Evolutionary conservation across 2,888 invertebrate genomes (phyloP).

Genomic region (Parelbella ahira): DNA sequence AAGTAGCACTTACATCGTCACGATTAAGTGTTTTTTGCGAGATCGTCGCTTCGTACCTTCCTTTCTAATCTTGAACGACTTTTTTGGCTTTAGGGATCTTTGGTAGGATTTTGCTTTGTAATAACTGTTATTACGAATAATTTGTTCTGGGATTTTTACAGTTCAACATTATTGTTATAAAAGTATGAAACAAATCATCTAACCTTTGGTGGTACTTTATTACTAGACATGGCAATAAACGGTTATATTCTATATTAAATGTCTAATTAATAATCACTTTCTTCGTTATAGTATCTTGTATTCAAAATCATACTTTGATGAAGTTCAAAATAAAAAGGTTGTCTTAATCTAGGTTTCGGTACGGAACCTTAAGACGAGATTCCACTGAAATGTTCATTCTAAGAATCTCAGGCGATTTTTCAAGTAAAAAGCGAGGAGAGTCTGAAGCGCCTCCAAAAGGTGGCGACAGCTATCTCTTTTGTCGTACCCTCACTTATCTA

Average conservation of each 20-base stretch:
- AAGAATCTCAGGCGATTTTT: background rate
- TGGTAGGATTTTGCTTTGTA: background rate
- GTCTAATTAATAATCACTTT: too few relatives aligned
- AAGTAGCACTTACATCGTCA: conserved; percentile 56
- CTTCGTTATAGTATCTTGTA: too few relatives aligned
- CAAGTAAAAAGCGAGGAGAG: conserved; percentile 1
- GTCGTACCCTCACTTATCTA: conserved; percentile 54
- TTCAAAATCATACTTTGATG: too few relatives aligned
- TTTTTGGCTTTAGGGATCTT: conserved; percentile 29
- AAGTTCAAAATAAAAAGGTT: too few relatives aligned
- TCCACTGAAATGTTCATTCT: background rate
- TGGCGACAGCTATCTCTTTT: conserved; percentile 49
- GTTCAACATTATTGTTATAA: too few relatives aligned
- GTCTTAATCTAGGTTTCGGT: too few relatives aligned
- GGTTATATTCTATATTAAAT: too few relatives aligned
- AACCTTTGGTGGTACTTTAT: too few relatives aligned
- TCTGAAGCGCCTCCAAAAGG: conserved; percentile 14
- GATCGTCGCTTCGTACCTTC: conserved; percentile 40
- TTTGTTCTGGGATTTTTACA: too few relatives aligned
- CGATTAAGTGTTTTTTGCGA: conserved; percentile 51
- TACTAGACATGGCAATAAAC: too few relatives aligned
- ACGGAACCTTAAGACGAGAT: background rate
- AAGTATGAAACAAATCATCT: too few relatives aligned
- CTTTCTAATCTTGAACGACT: conserved; percentile 46
- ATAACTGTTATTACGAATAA: too few relatives aligned